Evolutionary conservation across 2,888 invertebrate genomes (phyloP), one percentile per base, ranked within the genome.

Genomic region (Microplitis manilae): DNA sequence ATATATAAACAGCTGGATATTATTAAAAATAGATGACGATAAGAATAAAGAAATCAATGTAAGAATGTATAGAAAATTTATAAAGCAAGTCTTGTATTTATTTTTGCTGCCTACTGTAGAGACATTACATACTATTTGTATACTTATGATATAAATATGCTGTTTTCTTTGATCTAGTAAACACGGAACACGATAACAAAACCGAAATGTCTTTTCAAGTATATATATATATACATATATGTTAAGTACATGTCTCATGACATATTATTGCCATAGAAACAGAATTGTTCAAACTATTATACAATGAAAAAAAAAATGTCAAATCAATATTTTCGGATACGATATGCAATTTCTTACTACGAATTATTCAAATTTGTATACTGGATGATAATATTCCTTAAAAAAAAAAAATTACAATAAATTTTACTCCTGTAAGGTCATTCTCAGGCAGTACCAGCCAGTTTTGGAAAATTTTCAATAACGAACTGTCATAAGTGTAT

Each of bases 311-410:
- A 7, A 17, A 38, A 72, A 62, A 62, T 64, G 15, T 62, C 39
- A 72, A 62, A 62, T 17, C 40, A 72, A 72, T 72, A 72, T 72
- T 72, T 72, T 72, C 72, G 40, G 72, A 72, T 72, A 72, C 72
- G 39, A 62, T 38, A 15, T 20, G 20, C 62, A 39, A 62, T 62
- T 72, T 62, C 72, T 59, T 50, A 59, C 9, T 8, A 50, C 20
- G 9, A 69, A 61, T 38, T 60, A 71, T 61, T 71, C 15, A 65
- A 65, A 73, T 73, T 65, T 30, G 50, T 74, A 59, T 59, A 38
- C 17, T 68, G 6, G 38, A 74, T 60, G n/a, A 74, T 30, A 62
- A 6, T 61, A 61, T 62, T 72, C 38, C 15, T 68, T 30, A 61
- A 30, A 39, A 39, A 39, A 74, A 67, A 7, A n/a, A 20, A 30